These are phyloP conservation scores for Synergus japonicus DNA, from an alignment of 2,888 invertebrate species.

Conservation along the genomic window DNA sequence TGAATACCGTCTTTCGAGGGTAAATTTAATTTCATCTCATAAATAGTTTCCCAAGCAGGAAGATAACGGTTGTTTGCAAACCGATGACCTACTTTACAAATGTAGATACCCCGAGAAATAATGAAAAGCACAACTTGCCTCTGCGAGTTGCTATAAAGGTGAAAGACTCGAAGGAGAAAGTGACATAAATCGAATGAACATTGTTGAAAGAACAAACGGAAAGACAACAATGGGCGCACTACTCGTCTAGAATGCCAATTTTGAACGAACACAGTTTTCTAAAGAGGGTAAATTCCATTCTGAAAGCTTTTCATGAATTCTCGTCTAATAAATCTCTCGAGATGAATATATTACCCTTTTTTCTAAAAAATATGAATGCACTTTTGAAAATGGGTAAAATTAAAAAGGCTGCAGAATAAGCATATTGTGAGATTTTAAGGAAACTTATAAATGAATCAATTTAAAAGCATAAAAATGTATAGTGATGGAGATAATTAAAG, in stretches of 20 bases:
- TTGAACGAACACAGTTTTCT: conserved; percentile 27
- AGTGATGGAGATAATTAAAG: not conserved
- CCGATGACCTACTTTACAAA: conserved; percentile 37
- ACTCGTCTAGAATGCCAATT: conserved; percentile 30
- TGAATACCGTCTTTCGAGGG: not conserved
- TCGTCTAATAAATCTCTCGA: not conserved
- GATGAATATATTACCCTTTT: not conserved
- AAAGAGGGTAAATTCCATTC: conserved; percentile 11
- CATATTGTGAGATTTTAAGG: no score
- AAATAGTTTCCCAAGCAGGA: conserved; percentile 37
- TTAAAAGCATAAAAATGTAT: not conserved
- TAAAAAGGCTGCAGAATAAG: no score
- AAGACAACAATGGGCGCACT: conserved; percentile 17
- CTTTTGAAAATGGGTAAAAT: no score
- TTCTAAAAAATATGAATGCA: not conserved
- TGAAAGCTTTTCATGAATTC: not conserved
- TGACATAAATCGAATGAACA: conserved; percentile 39
- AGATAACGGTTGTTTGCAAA: conserved; percentile 31
- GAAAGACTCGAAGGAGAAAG: conserved; percentile 27
- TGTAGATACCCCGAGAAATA: conserved; percentile 22
- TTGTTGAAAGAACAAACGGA: conserved; percentile 36
- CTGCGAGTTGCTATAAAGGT: conserved; percentile 11
- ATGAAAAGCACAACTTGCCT: conserved; percentile 25
- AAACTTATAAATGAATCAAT: no score
- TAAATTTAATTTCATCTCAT: conserved; percentile 34